A percentile compares a stretch with the other conserved stretches of the same genome.
Conservation (phyloP, 2,888 invertebrate species). For the Sphaerophoria rueppellii region DNA sequence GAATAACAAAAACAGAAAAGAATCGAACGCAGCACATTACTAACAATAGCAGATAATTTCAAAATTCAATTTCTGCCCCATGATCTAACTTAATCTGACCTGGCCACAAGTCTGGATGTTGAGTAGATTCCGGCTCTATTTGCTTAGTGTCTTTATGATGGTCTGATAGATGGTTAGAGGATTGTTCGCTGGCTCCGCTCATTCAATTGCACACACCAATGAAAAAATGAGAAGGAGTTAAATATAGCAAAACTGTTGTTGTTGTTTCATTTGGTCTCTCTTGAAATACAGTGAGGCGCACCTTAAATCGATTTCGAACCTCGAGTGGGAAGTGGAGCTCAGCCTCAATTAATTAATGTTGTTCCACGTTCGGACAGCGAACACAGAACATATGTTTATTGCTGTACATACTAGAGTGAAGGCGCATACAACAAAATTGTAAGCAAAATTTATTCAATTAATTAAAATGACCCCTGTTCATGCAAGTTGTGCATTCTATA, state of each 20-base stretch:
- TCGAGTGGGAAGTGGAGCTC: conserved; percentile 69
- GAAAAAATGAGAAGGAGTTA: conserved; percentile 59
- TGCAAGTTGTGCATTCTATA: conserved; percentile 37
- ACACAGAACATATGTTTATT: conserved; percentile 20
- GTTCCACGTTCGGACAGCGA: conserved; percentile 67
- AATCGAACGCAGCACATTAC: conserved; percentile 25
- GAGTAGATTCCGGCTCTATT: conserved; percentile 7
- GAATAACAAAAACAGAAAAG: neutral
- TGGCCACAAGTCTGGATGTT: conserved; percentile 22
- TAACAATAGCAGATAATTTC: conserved; percentile 57
- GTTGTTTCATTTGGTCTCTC: conserved; percentile 3
- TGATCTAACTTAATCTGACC: conserved; percentile 3
- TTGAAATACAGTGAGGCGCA: conserved; percentile 54
- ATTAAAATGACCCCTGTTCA: conserved; percentile 72
- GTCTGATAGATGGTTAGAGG: conserved; percentile 68
- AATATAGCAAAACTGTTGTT: conserved; percentile 36
- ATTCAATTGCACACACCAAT: conserved; percentile 58
- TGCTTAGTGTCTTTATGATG: conserved; percentile 63
- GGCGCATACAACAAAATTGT: conserved; percentile 39
- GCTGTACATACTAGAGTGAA: conserved; percentile 14
- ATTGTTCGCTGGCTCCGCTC: conserved; percentile 66
- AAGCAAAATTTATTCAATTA: conserved; percentile 69
- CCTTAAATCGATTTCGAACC: conserved; percentile 69
- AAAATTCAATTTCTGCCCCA: conserved; percentile 56
- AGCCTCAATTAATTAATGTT: conserved; percentile 71